Conservation (phyloP, 23 tunicate genomes). For the Clavelina lepadiformis region DNA sequence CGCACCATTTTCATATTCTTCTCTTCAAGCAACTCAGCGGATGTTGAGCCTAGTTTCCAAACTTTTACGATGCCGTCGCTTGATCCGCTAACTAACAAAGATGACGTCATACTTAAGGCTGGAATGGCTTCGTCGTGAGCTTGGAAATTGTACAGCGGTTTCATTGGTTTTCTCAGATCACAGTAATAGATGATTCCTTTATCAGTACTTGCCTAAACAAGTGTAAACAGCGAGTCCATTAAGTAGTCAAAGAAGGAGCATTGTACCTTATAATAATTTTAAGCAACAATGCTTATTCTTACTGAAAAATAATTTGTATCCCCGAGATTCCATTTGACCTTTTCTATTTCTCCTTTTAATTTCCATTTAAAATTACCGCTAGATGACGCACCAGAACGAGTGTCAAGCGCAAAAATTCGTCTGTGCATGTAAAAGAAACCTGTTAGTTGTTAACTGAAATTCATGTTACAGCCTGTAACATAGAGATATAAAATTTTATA, state of each 20-base stretch:
- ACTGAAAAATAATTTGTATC: slow-evolving; percentile 42
- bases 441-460: too few species aligned
- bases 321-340: slow-evolving; percentile 47
- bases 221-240: neutral
- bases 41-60: slow-evolving; percentile 32
- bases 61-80: slow-evolving; percentile 60
- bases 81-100: slow-evolving; percentile 34
- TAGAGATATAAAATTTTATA: neutral
- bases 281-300: slow-evolving; percentile 13
- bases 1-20: slow-evolving; percentile 46
- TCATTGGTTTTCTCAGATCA: slow-evolving; percentile 46
- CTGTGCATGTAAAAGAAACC: too few species aligned
- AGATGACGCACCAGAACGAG: slow-evolving; percentile 26
- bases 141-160: slow-evolving; percentile 26
- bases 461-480: too few species aligned
- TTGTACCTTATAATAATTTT: too few species aligned
- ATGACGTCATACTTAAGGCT: slow-evolving; percentile 23
- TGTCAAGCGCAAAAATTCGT: slow-evolving; percentile 6
- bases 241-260: neutral
- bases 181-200: slow-evolving; percentile 37
- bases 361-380: slow-evolving; percentile 30
- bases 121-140: slow-evolving; percentile 70
- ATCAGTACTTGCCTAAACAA: slow-evolving; percentile 42
- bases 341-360: slow-evolving; percentile 52
- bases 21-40: slow-evolving; percentile 4